Evolutionary conservation across 1,140 invertebrate genomes (phyloP).

Genomic region (Microplitis mediator): DNA sequence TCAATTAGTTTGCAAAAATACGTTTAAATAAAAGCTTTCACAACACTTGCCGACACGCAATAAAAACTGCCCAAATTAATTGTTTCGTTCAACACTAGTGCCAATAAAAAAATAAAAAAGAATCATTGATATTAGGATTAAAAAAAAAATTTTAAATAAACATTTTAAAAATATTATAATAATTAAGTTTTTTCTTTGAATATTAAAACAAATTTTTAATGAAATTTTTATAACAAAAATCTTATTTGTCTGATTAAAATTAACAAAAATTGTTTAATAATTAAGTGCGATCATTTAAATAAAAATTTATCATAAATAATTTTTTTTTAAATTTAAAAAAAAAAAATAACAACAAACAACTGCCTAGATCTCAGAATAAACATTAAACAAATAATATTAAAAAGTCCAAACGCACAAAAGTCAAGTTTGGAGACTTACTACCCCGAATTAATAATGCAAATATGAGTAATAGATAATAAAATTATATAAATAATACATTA

Average conservation of each 20-base stretch:
- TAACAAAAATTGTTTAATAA: slow-evolving; percentile 9
- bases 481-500: no score
- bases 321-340: slow-evolving; percentile 32
- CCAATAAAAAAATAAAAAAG: slow-evolving; percentile 1
- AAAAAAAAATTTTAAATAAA: not conserved
- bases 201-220: not conserved
- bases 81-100: not conserved
- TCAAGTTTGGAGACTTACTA: slow-evolving; percentile 54
- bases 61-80: slow-evolving; percentile 7
- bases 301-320: slow-evolving; percentile 36
- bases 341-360: slow-evolving; percentile 50
- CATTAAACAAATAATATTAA: slow-evolving; percentile 49
- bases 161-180: not conserved
- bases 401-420: slow-evolving; percentile 61
- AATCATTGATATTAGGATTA: not conserved
- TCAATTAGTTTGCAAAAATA: not conserved
- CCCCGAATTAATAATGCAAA: slow-evolving; percentile 25
- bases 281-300: slow-evolving; percentile 13
- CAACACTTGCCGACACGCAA: not conserved
- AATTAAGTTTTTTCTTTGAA: no score
- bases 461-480: not conserved
- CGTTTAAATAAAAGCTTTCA: not conserved
- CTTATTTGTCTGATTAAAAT: not conserved
- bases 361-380: slow-evolving; percentile 57
- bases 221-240: not conserved